A percentile compares a stretch with the other conserved stretches of the same genome.
These are phyloP conservation scores for Bombyx mori DNA, from an alignment of 1,140 invertebrate genomes.

Conservation along the genomic window ASM3026992v2 NC_085131.1:1543501-1544000, in stretches of 20 bases:
- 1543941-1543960: conserved; percentile 21
- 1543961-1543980: conserved; percentile 9
- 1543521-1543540: conserved; percentile 2
- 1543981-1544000: too few relatives aligned
- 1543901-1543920: conserved; percentile 59
- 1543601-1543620: background rate
- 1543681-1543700: too few relatives aligned
- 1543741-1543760: conserved; percentile 4
- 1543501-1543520: conserved; percentile 8
- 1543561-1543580: conserved; percentile 5
- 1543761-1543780: conserved; percentile 3
- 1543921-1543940: conserved; percentile 57
- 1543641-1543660: background rate
- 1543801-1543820: conserved; percentile 12
- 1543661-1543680: too few relatives aligned
- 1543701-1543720: background rate
- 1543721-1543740: background rate
- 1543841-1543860: conserved; percentile 23
- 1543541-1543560: conserved; percentile 8
- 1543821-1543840: conserved; percentile 40
- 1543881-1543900: conserved; percentile 40
- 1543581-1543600: conserved; percentile 1
- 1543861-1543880: conserved; percentile 25
- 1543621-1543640: background rate
- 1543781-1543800: conserved; percentile 9